These are phyloP conservation scores for Allygus modestus DNA, from an alignment of 2,888 invertebrate genomes.

Conservation along the genomic window DNA sequence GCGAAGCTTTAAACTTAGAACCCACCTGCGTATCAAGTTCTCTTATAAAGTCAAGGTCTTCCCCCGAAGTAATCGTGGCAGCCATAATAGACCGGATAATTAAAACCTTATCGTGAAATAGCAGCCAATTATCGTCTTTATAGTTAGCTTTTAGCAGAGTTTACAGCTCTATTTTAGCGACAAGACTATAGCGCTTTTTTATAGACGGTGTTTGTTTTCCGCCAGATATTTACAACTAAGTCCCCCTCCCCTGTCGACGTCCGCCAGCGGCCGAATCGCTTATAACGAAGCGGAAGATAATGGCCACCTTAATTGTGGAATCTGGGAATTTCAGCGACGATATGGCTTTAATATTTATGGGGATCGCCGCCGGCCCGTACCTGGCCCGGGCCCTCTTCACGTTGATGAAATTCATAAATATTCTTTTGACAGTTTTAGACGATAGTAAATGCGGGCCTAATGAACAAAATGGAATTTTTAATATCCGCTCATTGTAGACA, in stretches of 20 bases:
- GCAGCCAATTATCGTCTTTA: conserved; percentile 50
- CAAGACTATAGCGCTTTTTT: conserved; percentile 22
- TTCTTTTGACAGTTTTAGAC: conserved; percentile 53
- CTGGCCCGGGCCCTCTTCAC: conserved; percentile 40
- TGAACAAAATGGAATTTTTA: conserved; percentile 54
- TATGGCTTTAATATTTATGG: conserved; percentile 59
- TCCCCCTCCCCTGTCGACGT: background rate
- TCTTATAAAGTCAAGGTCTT: background rate
- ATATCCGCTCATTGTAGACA: conserved; percentile 44
- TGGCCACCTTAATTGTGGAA: conserved; percentile 50
- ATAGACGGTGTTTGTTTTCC: conserved; percentile 43
- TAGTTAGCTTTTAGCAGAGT: conserved; percentile 47
- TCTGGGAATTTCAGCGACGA: conserved; percentile 57
- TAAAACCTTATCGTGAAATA: conserved; percentile 52
- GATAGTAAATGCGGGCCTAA: conserved; percentile 51
- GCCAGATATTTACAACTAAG: conserved; percentile 32
- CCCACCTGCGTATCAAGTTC: background rate
- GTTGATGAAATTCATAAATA: conserved; percentile 58
- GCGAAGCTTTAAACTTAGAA: no score
- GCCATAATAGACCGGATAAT: conserved; percentile 43
- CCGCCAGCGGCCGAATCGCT: background rate
- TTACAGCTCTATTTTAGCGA: conserved; percentile 36
- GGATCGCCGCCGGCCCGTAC: conserved; percentile 16
- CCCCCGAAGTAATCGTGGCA: background rate
- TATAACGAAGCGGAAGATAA: conserved; percentile 39